phyloP scores from a whole-genome alignment of 2,797 vertebrate genomes.

The Pseudomugil gertrudae region DNA sequence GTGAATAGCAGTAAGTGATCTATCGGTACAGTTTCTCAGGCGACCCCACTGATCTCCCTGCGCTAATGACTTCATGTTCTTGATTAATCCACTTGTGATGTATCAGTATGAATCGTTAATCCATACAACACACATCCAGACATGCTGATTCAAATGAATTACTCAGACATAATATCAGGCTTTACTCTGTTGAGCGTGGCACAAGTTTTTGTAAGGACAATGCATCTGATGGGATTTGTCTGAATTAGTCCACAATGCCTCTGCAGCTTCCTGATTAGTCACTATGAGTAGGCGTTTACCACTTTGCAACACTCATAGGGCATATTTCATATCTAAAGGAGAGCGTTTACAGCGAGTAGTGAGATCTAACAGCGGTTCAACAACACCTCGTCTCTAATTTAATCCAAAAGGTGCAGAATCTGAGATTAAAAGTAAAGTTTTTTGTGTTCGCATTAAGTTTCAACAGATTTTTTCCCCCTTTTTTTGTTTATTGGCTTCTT shows the following conservation, averaged over 20 bases:
- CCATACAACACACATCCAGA: conserved; percentile 12
- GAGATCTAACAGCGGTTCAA: conserved; percentile 15
- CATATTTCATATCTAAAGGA: conserved; percentile 40
- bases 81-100: conserved; percentile 15
- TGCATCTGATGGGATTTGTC: conserved; percentile 25
- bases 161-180: conserved; percentile 16
- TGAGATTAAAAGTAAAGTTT: background rate
- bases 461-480: background rate
- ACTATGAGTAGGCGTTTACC: conserved; percentile 52
- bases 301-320: conserved; percentile 29
- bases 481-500: conserved; percentile 22
- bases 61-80: background rate
- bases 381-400: conserved; percentile 21
- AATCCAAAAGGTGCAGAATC: conserved; percentile 12
- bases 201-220: conserved; percentile 14
- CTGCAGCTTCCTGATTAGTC: conserved; percentile 48
- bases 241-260: conserved; percentile 28
- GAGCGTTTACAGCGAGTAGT: conserved; percentile 12
- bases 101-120: conserved; percentile 13
- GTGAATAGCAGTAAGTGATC: background rate
- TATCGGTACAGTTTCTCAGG: background rate
- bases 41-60: conserved; percentile 1
- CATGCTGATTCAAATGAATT: conserved; percentile 11
- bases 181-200: conserved; percentile 9
- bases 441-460: conserved; percentile 32